Evolutionary conservation across 2,888 invertebrate genomes (phyloP).

Genomic region (Drosophila cyrtoloma): DNA sequence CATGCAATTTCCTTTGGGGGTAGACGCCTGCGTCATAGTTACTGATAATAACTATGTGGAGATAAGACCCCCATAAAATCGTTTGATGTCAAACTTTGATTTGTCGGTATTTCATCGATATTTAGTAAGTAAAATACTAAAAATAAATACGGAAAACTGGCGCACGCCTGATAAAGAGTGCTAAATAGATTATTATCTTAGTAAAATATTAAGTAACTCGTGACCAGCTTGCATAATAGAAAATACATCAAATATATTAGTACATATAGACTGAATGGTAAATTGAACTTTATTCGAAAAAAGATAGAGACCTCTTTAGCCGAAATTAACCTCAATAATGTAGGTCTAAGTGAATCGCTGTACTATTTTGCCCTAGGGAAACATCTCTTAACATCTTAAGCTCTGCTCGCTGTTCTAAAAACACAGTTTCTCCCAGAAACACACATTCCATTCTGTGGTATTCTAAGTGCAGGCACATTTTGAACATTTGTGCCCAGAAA

Average conservation of each 20-base stretch:
- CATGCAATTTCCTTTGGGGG: constrained; percentile 8
- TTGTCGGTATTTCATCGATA: not conserved
- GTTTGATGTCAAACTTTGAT: not conserved
- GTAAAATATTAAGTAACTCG: not conserved
- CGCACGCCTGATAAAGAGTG: too few species aligned
- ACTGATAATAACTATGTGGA: constrained; percentile 14
- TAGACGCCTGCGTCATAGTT: constrained; percentile 19
- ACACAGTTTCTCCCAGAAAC: not conserved
- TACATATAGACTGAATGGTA: not conserved
- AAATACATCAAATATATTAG: not conserved
- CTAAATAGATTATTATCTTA: not conserved
- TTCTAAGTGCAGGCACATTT: constrained; percentile 46
- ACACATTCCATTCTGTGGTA: constrained; percentile 27
- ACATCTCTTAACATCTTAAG: not conserved
- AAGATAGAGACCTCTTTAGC: not conserved
- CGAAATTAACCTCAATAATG: constrained; percentile 1
- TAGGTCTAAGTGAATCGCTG: constrained; percentile 10
- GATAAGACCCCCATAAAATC: not conserved
- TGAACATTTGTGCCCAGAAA: constrained; percentile 38
- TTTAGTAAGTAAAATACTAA: not conserved
- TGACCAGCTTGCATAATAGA: not conserved
- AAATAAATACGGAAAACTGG: not conserved
- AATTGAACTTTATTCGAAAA: not conserved
- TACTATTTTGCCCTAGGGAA: constrained; percentile 1
- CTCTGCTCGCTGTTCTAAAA: not conserved